Evolutionary conservation across 2,888 invertebrate species (phyloP).

Genomic region (Meghimatium bilineatum): DNA sequence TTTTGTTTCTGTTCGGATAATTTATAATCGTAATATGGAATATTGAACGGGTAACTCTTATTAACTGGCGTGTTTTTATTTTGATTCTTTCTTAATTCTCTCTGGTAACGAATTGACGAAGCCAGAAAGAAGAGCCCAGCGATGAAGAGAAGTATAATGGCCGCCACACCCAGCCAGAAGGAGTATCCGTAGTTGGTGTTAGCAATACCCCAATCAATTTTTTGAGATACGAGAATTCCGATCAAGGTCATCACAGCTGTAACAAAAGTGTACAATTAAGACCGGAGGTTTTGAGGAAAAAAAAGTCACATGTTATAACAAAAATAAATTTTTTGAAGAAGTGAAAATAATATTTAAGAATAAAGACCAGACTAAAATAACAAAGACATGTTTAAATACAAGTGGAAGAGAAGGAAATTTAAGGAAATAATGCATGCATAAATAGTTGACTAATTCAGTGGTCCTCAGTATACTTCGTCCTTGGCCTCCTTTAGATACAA

Average conservation of each 20-base stretch:
- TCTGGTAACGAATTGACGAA: background rate
- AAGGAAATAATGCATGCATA: no score
- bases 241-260: background rate
- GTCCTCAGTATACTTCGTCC: no score
- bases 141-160: background rate
- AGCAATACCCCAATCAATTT: background rate
- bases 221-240: background rate
- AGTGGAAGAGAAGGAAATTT: no score
- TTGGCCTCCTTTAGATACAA: no score
- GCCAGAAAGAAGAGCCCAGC: constrained; percentile 5
- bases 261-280: background rate
- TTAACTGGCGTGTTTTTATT: background rate
- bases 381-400: no score
- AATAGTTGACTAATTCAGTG: no score
- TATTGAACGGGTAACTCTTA: background rate
- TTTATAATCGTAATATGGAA: background rate
- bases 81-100: background rate
- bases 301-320: no score
- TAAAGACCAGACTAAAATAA: no score
- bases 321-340: no score
- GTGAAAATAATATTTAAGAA: no score
- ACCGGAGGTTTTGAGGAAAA: no score
- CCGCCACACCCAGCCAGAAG: constrained; percentile 12
- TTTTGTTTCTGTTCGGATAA: background rate
- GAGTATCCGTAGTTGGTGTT: background rate